Percentiles rank a stretch among this genome's conserved stretches.
Conservation (phyloP, 2,888 invertebrate species). For the Amitus sp. region DNA sequence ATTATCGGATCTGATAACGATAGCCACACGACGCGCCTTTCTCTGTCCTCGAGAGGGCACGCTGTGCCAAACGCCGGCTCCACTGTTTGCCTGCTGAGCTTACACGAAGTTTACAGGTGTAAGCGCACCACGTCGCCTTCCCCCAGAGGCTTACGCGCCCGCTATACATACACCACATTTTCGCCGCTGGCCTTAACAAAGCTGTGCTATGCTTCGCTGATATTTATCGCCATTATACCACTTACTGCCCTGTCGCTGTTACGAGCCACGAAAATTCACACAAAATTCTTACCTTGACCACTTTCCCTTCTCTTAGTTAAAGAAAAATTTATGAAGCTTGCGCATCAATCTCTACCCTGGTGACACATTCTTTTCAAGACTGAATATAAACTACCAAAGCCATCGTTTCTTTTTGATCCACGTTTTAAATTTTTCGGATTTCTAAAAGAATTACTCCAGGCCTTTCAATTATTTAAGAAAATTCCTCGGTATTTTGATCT, state of each 20-base stretch:
- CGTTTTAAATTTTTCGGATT: no score
- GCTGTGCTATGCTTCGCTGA: constrained; percentile 23
- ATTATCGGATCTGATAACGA: constrained; percentile 65
- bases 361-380: no score
- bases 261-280: constrained; percentile 39
- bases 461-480: no score
- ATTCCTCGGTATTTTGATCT: no score
- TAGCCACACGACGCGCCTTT: constrained; percentile 60
- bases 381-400: no score
- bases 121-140: constrained; percentile 39
- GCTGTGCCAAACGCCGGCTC: constrained; percentile 27
- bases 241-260: constrained; percentile 28
- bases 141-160: constrained; percentile 27
- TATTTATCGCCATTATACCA: constrained; percentile 39
- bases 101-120: constrained; percentile 45
- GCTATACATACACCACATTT: constrained; percentile 18
- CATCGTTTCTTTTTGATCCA: no score
- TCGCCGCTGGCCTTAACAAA: constrained; percentile 26
- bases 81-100: constrained; percentile 24
- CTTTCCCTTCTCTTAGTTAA: no score
- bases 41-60: constrained; percentile 42
- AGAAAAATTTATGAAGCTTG: no score
- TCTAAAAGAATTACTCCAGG: no score
- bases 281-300: constrained; percentile 34
- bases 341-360: no score